Evolutionary conservation across 1,140 invertebrate species (phyloP).

Genomic region (Bilobella aurantiaca): DNA sequence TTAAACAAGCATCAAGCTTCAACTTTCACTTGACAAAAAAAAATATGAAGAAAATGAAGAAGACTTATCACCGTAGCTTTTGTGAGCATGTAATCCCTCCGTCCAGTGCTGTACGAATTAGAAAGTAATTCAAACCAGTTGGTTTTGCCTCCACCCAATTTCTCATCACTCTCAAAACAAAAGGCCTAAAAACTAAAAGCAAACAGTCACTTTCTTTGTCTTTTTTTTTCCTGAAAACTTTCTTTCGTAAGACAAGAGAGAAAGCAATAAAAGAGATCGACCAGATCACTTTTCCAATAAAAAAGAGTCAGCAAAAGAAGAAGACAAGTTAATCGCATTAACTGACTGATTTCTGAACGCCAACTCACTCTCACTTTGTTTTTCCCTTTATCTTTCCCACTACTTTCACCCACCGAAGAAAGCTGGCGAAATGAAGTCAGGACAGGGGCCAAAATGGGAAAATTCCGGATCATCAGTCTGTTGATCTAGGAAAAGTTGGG

Average conservation of each 20-base stretch:
- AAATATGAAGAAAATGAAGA: background rate
- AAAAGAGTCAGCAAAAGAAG: constrained; percentile 30
- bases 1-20: no score
- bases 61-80: no score
- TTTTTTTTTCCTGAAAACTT: constrained; percentile 20
- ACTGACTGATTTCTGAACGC: constrained; percentile 33
- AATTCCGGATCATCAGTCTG: background rate
- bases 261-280: constrained; percentile 33
- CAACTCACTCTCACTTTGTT: constrained; percentile 27
- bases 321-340: constrained; percentile 35
- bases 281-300: constrained; percentile 35
- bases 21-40: no score
- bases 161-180: background rate
- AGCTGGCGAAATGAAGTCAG: background rate
- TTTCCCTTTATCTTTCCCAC: background rate
- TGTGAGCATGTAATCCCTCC: no score
- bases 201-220: constrained; percentile 20
- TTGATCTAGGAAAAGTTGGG: background rate
- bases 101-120: background rate
- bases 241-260: constrained; percentile 15
- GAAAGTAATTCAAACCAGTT: background rate
- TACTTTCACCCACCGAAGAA: background rate
- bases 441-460: no score
- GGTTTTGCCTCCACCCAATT: background rate
- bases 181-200: constrained; percentile 16